These are phyloP conservation scores for Oceanites oceanicus DNA, from an alignment of 2,113 vertebrate species.

Conservation along the genomic window DNA sequence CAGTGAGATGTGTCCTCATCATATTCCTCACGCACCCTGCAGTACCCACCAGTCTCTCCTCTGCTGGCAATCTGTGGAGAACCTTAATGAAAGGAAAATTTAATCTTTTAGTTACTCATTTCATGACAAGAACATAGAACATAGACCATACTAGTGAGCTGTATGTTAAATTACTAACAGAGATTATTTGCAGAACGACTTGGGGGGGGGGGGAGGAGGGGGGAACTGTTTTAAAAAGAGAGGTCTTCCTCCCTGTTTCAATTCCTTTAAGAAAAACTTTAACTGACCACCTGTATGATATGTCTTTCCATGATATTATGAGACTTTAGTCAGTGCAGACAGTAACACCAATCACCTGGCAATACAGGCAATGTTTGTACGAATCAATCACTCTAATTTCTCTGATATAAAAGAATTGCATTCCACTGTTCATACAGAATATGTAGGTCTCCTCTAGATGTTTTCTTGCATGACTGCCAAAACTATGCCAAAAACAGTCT, in stretches of 20 bases:
- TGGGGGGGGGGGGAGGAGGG: too few relatives aligned
- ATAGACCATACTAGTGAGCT: neutral
- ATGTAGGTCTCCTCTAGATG: neutral
- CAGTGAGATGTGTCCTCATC: neutral
- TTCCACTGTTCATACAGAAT: neutral
- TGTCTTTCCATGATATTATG: neutral
- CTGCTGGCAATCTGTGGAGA: neutral
- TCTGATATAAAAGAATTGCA: neutral
- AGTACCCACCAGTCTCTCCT: neutral
- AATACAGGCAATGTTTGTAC: neutral
- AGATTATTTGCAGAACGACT: neutral
- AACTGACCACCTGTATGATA: neutral
- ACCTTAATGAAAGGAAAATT: neutral
- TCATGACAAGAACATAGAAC: neutral
- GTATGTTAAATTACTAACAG: neutral
- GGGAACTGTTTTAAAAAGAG: neutral
- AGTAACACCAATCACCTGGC: neutral
- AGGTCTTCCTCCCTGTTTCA: neutral
- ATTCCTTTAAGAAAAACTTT: neutral
- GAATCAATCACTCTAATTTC: neutral
- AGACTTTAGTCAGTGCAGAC: neutral
- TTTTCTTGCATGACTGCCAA: neutral
- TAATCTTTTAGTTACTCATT: neutral
- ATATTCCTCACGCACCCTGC: rapidly evolving
- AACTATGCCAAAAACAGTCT: neutral